A percentile compares a stretch with the other conserved stretches of the same genome.
phyloP scores from a whole-genome alignment of 2,113 vertebrate species.

The Athene noctua region DNA sequence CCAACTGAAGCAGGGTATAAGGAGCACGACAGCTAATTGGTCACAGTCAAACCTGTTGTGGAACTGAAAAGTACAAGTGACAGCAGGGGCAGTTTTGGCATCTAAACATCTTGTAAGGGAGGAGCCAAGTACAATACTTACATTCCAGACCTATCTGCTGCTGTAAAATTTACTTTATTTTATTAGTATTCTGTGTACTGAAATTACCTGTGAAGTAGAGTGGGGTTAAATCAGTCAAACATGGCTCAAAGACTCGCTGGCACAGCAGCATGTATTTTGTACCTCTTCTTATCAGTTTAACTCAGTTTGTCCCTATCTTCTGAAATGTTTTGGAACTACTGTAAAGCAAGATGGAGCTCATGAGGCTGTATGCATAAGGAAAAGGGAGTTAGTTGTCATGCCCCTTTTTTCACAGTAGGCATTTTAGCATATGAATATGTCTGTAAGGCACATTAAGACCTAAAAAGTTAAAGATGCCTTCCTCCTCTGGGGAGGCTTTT shows the following conservation, averaged over 20 bases:
- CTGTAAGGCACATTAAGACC: not conserved
- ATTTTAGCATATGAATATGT: not conserved
- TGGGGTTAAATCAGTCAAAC: not conserved
- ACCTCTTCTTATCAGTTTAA: not conserved
- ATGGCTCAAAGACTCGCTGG: fast-evolving
- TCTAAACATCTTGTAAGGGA: not conserved
- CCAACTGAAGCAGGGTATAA: fast-evolving
- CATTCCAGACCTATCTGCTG: not conserved
- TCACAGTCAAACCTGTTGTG: not conserved
- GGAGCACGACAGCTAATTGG: not conserved
- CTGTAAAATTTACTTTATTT: not conserved
- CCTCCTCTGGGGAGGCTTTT: not conserved
- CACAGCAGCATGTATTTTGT: not conserved
- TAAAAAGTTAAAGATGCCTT: too few species aligned
- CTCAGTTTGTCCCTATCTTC: not conserved
- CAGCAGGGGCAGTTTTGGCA: not conserved
- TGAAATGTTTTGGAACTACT: not conserved
- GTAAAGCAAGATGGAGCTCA: not conserved
- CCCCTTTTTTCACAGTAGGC: not conserved
- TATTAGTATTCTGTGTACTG: not conserved
- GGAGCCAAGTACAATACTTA: not conserved
- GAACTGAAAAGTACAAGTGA: not conserved
- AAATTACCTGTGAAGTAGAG: not conserved
- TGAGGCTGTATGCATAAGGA: not conserved
- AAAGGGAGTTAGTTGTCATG: not conserved